Conservation (phyloP, 35 echinoderm and acorn worm species). For the Strongylocentrotus purpuratus region DNA sequence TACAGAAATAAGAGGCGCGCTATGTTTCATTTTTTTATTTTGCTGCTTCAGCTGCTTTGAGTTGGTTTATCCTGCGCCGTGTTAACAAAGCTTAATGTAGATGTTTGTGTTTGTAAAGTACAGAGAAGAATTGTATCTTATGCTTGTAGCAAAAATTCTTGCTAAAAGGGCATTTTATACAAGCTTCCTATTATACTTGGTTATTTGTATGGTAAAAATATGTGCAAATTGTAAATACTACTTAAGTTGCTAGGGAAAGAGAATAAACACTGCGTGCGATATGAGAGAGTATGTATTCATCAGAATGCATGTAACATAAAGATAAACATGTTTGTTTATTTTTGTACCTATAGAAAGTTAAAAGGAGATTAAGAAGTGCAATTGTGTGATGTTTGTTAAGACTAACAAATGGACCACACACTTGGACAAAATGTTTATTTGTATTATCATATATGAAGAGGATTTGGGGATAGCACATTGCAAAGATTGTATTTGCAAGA, state of each 20-base stretch:
- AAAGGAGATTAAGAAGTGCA: background rate
- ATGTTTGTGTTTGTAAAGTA: too few relatives aligned
- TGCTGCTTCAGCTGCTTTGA: background rate
- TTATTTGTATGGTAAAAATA: background rate
- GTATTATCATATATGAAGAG: background rate
- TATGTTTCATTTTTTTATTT: background rate
- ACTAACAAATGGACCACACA: background rate
- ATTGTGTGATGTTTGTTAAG: background rate
- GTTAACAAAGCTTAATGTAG: background rate
- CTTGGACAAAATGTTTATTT: background rate
- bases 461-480: background rate
- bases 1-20: background rate
- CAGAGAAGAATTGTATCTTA: background rate
- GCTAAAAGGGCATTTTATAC: background rate
- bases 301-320: background rate
- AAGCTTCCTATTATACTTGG: background rate
- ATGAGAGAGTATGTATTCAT: background rate
- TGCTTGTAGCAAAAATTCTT: background rate
- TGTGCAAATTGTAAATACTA: background rate
- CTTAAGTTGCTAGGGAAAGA: background rate
- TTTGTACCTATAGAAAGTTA: background rate
- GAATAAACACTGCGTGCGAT: background rate
- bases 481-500: conserved; percentile 5
- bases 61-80: background rate
- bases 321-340: background rate